These are phyloP conservation scores for Euplagia quadripunctaria DNA, from an alignment of 2,888 invertebrate genomes.

Conservation along the genomic window DNA sequence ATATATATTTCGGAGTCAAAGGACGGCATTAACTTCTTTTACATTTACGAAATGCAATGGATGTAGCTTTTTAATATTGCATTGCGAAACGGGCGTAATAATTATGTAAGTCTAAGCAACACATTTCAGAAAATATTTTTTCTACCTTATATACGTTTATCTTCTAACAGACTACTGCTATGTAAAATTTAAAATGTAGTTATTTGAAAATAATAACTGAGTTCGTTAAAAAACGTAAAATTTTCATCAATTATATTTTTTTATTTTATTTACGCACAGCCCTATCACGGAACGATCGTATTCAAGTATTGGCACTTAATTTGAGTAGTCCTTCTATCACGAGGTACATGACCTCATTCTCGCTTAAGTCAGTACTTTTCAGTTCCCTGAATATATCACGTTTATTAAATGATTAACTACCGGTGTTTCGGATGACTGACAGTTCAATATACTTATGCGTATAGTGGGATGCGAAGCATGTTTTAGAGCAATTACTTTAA, in stretches of 20 bases:
- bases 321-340: conserved; percentile 29
- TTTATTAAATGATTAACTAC: not conserved
- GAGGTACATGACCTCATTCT: conserved; percentile 29
- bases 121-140: too few relatives aligned
- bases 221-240: too few relatives aligned
- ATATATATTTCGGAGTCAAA: too few relatives aligned
- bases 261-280: conserved; percentile 1
- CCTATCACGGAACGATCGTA: conserved; percentile 30
- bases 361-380: conserved; percentile 3
- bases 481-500: not conserved
- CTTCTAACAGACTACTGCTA: too few relatives aligned
- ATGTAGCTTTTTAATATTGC: too few relatives aligned
- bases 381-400: conserved; percentile 17
- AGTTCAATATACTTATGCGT: not conserved
- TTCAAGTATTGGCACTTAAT: conserved; percentile 27
- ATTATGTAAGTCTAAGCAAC: too few relatives aligned
- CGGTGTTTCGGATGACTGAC: not conserved
- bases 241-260: too few relatives aligned
- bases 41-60: too few relatives aligned
- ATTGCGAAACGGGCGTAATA: too few relatives aligned
- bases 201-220: too few relatives aligned
- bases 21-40: too few relatives aligned
- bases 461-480: not conserved
- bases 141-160: too few relatives aligned
- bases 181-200: not conserved